phyloP scores from a whole-genome alignment of 1,140 invertebrate species.

The Laodelphax striatellus region DNA sequence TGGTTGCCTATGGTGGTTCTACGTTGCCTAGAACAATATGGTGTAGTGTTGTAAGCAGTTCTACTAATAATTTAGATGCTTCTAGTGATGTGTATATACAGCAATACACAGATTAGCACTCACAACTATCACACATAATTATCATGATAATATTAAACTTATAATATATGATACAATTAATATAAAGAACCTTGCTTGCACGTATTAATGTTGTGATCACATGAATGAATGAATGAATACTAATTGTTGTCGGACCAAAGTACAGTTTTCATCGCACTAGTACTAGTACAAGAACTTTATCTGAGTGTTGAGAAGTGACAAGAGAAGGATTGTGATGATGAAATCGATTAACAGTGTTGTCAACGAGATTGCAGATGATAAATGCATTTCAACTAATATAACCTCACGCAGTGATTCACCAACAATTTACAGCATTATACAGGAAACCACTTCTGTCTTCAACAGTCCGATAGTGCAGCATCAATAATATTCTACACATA shows the following conservation, averaged over 20 bases:
- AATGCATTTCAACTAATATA: constrained; percentile 2
- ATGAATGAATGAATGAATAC: neutral
- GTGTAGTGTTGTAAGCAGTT: too few species aligned
- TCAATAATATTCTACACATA: neutral
- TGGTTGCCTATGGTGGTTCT: too few species aligned
- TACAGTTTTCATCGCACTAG: neutral
- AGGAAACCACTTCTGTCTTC: neutral
- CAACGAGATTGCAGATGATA: constrained; percentile 2
- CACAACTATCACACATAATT: constrained; percentile 6
- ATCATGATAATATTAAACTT: constrained; percentile 9
- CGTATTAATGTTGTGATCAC: neutral
- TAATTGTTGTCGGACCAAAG: neutral
- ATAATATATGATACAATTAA: neutral
- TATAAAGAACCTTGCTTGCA: neutral
- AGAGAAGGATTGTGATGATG: neutral
- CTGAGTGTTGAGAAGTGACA: too few species aligned
- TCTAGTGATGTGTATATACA: constrained; percentile 15
- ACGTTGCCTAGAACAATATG: too few species aligned
- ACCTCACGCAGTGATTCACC: neutral
- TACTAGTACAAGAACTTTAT: too few species aligned
- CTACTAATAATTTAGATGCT: neutral
- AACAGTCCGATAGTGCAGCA: neutral
- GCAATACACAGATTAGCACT: constrained; percentile 10
- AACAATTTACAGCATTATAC: neutral
- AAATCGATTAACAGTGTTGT: neutral